Evolutionary conservation across 2,113 vertebrate genomes (phyloP).

Genomic region (Heloderma charlesbogerti): DNA sequence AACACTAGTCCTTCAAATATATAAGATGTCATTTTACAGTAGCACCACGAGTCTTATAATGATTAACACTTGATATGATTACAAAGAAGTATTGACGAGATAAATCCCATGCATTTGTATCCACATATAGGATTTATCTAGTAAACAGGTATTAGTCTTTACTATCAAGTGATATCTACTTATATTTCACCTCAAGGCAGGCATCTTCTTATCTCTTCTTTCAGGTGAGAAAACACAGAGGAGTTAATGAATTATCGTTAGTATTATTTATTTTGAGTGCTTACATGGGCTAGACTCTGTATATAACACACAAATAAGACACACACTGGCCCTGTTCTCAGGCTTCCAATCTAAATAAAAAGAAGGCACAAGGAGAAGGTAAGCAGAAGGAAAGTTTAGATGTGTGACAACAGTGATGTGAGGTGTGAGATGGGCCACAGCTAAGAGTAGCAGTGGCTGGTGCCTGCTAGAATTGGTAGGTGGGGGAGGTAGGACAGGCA

Average conservation of each 20-base stretch:
- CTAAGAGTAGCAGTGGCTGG: not conserved
- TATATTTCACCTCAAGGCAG: not conserved
- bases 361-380: not conserved
- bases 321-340: not conserved
- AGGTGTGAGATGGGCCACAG: not conserved
- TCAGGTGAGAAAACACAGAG: not conserved
- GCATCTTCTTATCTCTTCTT: not conserved
- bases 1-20: slow-evolving; percentile 1
- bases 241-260: no score
- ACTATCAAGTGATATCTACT: not conserved
- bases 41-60: not conserved
- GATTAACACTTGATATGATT: not conserved
- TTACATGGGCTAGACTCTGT: not conserved
- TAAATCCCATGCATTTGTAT: not conserved
- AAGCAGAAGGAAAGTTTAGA: no score
- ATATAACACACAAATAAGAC: not conserved
- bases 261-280: not conserved
- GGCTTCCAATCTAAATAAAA: not conserved
- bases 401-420: not conserved
- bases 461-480: no score
- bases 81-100: not conserved
- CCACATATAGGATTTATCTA: not conserved
- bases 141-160: not conserved
- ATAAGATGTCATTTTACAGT: not conserved
- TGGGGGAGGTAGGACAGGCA: no score